Conservation (phyloP, 2,797 vertebrate genomes). For the Scyliorhinus canicula region DNA sequence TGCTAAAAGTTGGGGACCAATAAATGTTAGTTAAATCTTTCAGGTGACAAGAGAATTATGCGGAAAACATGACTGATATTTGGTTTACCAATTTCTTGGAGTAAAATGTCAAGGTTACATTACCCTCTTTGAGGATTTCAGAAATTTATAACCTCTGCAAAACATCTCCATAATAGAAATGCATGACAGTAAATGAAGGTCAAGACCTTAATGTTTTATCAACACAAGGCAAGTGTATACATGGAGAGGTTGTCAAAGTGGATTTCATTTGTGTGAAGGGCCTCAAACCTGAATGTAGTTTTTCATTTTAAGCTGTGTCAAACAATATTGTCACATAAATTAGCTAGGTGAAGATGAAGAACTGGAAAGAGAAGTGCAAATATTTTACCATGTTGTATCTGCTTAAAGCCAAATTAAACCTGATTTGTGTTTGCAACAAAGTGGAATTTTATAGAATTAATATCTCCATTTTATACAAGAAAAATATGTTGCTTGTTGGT, state of each 20-base stretch:
- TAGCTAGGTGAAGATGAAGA: not conserved
- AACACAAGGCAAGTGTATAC: not conserved
- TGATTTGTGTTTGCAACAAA: not conserved
- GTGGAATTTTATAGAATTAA: not conserved
- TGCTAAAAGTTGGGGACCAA: not conserved
- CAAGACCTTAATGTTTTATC: not conserved
- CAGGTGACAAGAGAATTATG: not conserved
- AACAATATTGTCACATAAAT: not conserved
- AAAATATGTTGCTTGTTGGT: not conserved
- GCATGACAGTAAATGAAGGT: not conserved
- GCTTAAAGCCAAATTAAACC: not conserved
- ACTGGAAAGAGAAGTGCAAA: not conserved
- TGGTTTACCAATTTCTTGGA: not conserved
- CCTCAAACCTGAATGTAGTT: not conserved
- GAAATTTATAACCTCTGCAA: not conserved
- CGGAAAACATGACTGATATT: not conserved
- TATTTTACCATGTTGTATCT: not conserved
- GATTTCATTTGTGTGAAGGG: not conserved
- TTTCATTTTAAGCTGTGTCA: not conserved
- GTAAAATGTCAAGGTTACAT: not conserved
- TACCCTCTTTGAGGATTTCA: not conserved
- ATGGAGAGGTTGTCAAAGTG: not conserved
- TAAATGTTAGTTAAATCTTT: not conserved
- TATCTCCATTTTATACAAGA: not conserved
- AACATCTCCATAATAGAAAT: not conserved